These are phyloP conservation scores for Enoplosus armatus DNA, from an alignment of 2,797 vertebrate species.

Conservation along the genomic window DNA sequence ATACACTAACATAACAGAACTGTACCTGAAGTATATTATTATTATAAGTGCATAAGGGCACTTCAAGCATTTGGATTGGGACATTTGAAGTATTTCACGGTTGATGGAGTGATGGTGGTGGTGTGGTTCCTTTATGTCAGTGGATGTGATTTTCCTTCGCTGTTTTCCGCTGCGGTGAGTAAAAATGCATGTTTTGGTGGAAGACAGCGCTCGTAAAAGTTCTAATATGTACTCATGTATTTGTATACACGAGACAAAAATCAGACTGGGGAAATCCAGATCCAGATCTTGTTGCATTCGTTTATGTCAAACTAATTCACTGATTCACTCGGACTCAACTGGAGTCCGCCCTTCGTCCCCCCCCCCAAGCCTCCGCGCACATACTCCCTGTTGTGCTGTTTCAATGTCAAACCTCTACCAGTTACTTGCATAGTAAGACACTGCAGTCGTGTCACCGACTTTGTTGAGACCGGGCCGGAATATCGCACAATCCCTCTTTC, in stretches of 20 bases:
- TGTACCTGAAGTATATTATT: too few species aligned
- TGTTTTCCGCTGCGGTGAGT: too few species aligned
- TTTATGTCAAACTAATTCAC: background rate
- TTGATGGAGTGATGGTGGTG: background rate
- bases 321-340: background rate
- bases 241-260: background rate
- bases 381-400: background rate
- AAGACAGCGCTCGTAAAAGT: too few species aligned
- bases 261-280: background rate
- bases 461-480: conserved; percentile 16
- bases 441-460: conserved; percentile 3
- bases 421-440: background rate
- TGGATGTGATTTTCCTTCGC: too few species aligned
- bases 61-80: background rate
- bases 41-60: background rate
- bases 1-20: too few species aligned
- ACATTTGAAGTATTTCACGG: background rate
- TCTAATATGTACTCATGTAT: too few species aligned
- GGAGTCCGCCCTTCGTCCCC: too few species aligned
- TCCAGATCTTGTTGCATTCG: background rate
- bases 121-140: background rate
- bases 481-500: conserved; percentile 13
- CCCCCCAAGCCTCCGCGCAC: background rate
- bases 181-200: too few species aligned
- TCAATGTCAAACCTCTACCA: conserved; percentile 11